phyloP scores from a whole-genome alignment of 1,140 invertebrate genomes.

The Bombus confusus region DNA sequence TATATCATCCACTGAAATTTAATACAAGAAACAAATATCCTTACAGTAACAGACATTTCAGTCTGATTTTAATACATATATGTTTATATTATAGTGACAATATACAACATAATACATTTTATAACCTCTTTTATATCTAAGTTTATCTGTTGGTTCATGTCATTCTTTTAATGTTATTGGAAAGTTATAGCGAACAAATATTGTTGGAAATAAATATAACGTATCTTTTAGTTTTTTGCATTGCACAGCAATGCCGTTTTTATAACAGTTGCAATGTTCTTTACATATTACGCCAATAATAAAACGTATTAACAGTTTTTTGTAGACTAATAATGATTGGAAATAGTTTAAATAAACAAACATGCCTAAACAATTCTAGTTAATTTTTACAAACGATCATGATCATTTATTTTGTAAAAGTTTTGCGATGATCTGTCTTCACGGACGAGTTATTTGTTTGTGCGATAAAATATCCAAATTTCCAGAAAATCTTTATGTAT shows the following conservation, averaged over 20 bases:
- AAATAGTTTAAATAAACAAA: constrained; percentile 57
- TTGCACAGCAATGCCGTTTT: constrained; percentile 73
- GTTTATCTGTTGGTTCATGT: constrained; percentile 1
- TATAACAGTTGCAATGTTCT: constrained; percentile 70
- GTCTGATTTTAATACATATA: constrained; percentile 20
- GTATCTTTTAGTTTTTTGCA: constrained; percentile 62
- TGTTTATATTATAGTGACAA: not conserved
- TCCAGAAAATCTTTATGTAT: constrained; percentile 1
- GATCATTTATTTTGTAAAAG: not conserved
- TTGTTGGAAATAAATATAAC: constrained; percentile 57
- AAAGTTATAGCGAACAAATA: constrained; percentile 47
- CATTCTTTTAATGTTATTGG: not conserved
- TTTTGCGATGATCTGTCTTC: not conserved
- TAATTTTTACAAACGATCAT: not conserved
- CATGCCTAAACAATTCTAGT: constrained; percentile 13
- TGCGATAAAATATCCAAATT: constrained; percentile 1
- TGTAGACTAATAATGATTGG: constrained; percentile 62
- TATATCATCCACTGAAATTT: not conserved
- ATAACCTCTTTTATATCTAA: not conserved
- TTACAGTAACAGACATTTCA: not conserved
- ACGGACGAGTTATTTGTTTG: not conserved
- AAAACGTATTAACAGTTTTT: constrained; percentile 71
- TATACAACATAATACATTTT: constrained; percentile 3
- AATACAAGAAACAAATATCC: not conserved
- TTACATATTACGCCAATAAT: constrained; percentile 69